Evolutionary conservation across 2,888 invertebrate species (phyloP).

Genomic region (Cerastis leucographa): DNA sequence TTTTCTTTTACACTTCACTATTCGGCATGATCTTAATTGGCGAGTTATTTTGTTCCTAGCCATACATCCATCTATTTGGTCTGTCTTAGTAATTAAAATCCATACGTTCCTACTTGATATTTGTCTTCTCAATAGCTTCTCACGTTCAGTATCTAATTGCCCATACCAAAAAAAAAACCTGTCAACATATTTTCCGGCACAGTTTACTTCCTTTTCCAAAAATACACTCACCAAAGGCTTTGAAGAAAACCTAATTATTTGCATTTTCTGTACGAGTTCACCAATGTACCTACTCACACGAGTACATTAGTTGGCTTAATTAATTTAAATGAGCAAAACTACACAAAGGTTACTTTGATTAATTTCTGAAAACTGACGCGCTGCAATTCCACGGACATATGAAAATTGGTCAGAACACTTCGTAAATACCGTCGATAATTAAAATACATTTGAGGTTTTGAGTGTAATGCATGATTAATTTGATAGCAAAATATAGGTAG

Average conservation of each 20-base stretch:
- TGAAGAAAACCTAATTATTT: slow-evolving; percentile 37
- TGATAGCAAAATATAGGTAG: not conserved
- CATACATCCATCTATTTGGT: too few species aligned
- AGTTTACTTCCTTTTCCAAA: not conserved
- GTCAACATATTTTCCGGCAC: not conserved
- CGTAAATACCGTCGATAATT: slow-evolving; percentile 22
- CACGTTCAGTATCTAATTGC: not conserved
- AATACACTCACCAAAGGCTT: not conserved
- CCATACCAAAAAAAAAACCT: too few species aligned
- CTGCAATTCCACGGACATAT: slow-evolving; percentile 40
- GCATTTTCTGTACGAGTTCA: slow-evolving; percentile 34
- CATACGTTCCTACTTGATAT: not conserved
- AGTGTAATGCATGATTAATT: slow-evolving; percentile 3
- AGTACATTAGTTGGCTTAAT: slow-evolving; percentile 41
- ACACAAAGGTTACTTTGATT: slow-evolving; percentile 41
- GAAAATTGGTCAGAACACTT: slow-evolving; percentile 37
- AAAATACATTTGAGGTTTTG: slow-evolving; percentile 41
- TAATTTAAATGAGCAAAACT: slow-evolving; percentile 59
- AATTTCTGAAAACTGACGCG: slow-evolving; percentile 54
- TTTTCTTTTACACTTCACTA: not conserved
- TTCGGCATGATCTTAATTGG: not conserved
- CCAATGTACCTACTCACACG: not conserved
- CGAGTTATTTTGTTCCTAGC: not conserved
- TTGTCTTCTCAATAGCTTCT: not conserved
- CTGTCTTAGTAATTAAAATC: not conserved